Conservation (phyloP, 2,888 invertebrate genomes). For the Lasioglossum oenotherae region DNA sequence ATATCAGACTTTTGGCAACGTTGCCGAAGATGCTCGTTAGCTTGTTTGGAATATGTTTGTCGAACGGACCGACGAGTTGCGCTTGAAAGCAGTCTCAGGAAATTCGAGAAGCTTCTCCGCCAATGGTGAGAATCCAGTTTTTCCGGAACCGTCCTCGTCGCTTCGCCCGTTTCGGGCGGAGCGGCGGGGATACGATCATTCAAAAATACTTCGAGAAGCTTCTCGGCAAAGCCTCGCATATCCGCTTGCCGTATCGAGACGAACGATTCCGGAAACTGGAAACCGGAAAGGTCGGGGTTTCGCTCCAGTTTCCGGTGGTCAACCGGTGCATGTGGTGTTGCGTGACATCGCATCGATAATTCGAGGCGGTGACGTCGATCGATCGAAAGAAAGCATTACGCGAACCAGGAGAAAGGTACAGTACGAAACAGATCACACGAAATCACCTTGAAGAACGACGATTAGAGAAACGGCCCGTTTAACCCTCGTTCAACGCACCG, state of each 20-base stretch:
- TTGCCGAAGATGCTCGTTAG: not conserved
- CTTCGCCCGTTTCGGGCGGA: not conserved
- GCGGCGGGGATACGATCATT: not conserved
- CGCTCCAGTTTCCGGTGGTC: constrained; percentile 36
- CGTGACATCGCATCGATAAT: constrained; percentile 67
- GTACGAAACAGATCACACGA: not conserved
- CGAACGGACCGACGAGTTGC: not conserved
- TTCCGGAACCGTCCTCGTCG: not conserved
- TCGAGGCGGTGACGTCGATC: constrained; percentile 54
- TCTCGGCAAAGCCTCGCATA: constrained; percentile 39
- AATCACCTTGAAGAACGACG: not conserved
- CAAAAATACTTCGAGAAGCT: constrained; percentile 20
- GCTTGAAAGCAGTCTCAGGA: not conserved
- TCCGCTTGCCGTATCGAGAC: constrained; percentile 50
- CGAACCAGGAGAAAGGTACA: not conserved
- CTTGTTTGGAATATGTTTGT: constrained; percentile 9
- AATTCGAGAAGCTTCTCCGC: not conserved
- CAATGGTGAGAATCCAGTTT: not conserved
- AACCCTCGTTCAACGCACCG: not conserved
- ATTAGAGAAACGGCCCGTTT: not conserved
- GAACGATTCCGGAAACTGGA: constrained; percentile 27
- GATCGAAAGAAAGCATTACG: not conserved
- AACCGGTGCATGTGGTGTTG: constrained; percentile 81
- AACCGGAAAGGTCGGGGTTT: constrained; percentile 1
- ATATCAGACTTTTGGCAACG: not conserved